phyloP scores from a whole-genome alignment of 2,113 vertebrate genomes.

The Merops nubicus region DNA sequence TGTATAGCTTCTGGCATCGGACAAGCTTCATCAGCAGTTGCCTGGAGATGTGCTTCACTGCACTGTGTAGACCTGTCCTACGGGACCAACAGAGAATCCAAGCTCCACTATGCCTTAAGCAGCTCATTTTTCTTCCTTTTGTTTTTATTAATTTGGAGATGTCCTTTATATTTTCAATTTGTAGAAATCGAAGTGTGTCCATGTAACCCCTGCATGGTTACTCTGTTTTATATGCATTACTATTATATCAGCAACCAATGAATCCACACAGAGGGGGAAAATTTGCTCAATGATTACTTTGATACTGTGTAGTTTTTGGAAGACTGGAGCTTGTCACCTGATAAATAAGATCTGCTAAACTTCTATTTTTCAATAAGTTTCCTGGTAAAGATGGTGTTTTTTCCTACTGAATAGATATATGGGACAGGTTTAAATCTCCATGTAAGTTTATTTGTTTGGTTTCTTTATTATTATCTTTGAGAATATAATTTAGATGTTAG shows the following conservation, averaged over 20 bases:
- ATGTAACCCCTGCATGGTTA: neutral
- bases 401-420: neutral
- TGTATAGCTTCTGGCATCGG: neutral
- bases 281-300: neutral
- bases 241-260: neutral
- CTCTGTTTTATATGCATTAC: neutral
- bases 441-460: neutral
- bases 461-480: neutral
- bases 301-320: neutral
- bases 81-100: neutral
- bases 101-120: neutral
- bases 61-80: neutral
- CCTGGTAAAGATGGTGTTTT: neutral
- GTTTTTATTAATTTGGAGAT: neutral
- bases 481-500: neutral
- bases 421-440: neutral
- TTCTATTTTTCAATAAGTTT: neutral
- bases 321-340: neutral
- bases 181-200: neutral
- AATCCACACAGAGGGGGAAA: neutral
- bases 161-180: neutral
- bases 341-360: neutral
- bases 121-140: slow-evolving; percentile 9
- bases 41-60: neutral
- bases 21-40: neutral